Evolutionary conservation across 2,888 invertebrate species (phyloP).

Genomic region (Gerosis bhagava): DNA sequence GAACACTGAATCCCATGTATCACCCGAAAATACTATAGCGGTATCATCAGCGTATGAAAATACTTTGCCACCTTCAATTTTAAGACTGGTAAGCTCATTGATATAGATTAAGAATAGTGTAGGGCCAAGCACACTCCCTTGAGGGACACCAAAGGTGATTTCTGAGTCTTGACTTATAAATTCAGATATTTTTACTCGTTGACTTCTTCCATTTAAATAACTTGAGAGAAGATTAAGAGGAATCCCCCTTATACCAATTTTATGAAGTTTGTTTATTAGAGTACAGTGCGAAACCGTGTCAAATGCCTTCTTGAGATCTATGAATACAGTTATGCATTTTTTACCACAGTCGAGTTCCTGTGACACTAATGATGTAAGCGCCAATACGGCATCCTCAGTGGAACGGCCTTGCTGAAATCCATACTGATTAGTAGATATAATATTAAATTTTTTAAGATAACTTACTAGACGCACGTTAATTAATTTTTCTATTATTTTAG

Average conservation of each 20-base stretch:
- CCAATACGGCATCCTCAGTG: slow-evolving; percentile 12
- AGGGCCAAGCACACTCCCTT: slow-evolving; percentile 18
- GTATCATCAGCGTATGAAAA: slow-evolving; percentile 25
- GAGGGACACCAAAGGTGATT: slow-evolving; percentile 12
- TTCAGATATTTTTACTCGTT: slow-evolving; percentile 12
- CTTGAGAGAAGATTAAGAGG: slow-evolving; percentile 4
- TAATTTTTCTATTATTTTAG: slow-evolving; percentile 8
- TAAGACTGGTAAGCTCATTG: slow-evolving; percentile 6
- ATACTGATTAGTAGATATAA: slow-evolving; percentile 17
- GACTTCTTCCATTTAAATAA: slow-evolving; percentile 7
- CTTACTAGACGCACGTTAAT: slow-evolving; percentile 4
- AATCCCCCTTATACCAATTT: slow-evolving; percentile 14
- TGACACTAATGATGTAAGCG: not conserved
- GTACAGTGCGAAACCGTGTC: slow-evolving; percentile 15
- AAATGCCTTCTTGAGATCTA: slow-evolving; percentile 22
- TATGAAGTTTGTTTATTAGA: slow-evolving; percentile 15
- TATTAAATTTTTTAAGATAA: slow-evolving; percentile 10
- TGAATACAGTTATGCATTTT: slow-evolving; percentile 14
- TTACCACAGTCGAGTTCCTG: not conserved
- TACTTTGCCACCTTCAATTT: not conserved
- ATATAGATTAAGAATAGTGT: slow-evolving; percentile 24
- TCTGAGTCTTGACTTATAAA: not conserved
- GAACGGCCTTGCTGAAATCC: slow-evolving; percentile 11
- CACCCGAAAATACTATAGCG: slow-evolving; percentile 25
- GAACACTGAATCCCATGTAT: not conserved